Evolutionary conservation across 2,113 vertebrate genomes (phyloP).

Genomic region (Accipiter cooperii): DNA sequence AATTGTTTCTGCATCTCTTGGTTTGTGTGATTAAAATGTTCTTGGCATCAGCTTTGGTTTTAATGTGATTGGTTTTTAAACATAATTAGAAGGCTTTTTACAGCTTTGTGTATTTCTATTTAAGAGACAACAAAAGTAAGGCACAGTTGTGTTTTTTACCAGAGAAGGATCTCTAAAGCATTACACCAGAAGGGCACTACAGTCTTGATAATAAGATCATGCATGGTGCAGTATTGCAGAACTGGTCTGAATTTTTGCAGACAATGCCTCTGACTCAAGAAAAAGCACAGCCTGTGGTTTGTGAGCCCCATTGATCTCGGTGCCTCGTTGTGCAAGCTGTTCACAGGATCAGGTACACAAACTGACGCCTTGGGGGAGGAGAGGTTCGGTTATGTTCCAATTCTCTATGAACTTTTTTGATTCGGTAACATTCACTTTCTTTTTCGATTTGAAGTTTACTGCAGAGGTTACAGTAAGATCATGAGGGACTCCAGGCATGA

Average conservation of each 20-base stretch:
- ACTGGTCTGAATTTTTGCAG: neutral
- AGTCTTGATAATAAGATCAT: neutral
- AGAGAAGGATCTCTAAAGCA: neutral
- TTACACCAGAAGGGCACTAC: neutral
- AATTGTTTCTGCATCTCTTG: slow-evolving; percentile 5
- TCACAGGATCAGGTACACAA: neutral
- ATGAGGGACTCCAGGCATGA: neutral
- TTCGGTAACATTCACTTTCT: neutral
- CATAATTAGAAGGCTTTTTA: slow-evolving; percentile 40
- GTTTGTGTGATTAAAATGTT: slow-evolving; percentile 42
- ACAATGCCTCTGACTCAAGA: neutral
- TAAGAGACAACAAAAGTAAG: slow-evolving; percentile 43
- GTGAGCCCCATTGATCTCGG: neutral
- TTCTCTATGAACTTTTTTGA: neutral
- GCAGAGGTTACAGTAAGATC: neutral
- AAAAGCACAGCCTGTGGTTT: neutral
- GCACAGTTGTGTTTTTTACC: neutral
- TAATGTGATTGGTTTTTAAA: slow-evolving; percentile 27
- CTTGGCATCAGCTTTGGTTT: slow-evolving; percentile 39
- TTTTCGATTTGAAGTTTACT: neutral
- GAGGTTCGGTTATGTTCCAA: neutral
- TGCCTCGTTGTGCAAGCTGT: neutral
- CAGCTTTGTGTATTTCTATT: slow-evolving; percentile 47
- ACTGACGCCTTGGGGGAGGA: neutral
- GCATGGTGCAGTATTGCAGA: neutral